Percentiles rank a stretch among this genome's conserved stretches.
These are phyloP conservation scores for Embidobia sp. DNA, from an alignment of 2,888 invertebrate species.

Conservation along the genomic window DNA sequence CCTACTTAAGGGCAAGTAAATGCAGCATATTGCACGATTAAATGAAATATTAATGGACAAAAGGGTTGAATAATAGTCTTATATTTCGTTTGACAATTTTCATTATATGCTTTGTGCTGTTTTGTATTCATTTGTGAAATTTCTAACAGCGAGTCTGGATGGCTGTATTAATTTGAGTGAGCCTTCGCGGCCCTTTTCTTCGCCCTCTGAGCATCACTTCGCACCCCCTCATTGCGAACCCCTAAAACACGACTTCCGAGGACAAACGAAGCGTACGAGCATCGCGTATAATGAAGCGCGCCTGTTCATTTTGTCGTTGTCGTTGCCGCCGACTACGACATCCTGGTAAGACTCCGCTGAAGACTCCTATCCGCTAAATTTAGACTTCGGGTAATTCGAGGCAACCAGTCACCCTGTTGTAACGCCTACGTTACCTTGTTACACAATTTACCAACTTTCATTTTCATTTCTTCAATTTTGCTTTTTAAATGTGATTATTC, in stretches of 20 bases:
- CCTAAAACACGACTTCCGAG: constrained; percentile 78
- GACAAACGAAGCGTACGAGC: constrained; percentile 81
- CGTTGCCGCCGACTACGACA: constrained; percentile 66
- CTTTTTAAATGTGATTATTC: constrained; percentile 22
- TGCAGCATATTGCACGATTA: constrained; percentile 23
- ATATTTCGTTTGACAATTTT: constrained; percentile 56
- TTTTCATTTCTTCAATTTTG: constrained; percentile 18
- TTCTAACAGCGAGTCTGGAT: constrained; percentile 62
- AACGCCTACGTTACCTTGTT: constrained; percentile 34
- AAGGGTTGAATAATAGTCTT: constrained; percentile 33
- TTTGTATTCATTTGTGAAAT: constrained; percentile 63
- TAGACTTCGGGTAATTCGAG: constrained; percentile 65
- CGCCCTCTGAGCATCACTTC: constrained; percentile 63
- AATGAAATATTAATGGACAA: constrained; percentile 25
- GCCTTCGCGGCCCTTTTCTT: constrained; percentile 66
- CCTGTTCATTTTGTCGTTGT: constrained; percentile 76
- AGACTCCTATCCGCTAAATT: constrained; percentile 67
- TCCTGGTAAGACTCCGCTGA: constrained; percentile 58
- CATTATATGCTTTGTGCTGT: constrained; percentile 46
- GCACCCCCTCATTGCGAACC: constrained; percentile 67
- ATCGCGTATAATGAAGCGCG: constrained; percentile 81
- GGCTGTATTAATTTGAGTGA: constrained; percentile 79
- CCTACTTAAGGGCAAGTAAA: constrained; percentile 18
- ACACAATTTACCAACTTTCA: constrained; percentile 39
- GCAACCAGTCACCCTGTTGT: constrained; percentile 49